Evolutionary conservation across 2,888 invertebrate genomes (phyloP).

Genomic region (Cyaniris semiargus): DNA sequence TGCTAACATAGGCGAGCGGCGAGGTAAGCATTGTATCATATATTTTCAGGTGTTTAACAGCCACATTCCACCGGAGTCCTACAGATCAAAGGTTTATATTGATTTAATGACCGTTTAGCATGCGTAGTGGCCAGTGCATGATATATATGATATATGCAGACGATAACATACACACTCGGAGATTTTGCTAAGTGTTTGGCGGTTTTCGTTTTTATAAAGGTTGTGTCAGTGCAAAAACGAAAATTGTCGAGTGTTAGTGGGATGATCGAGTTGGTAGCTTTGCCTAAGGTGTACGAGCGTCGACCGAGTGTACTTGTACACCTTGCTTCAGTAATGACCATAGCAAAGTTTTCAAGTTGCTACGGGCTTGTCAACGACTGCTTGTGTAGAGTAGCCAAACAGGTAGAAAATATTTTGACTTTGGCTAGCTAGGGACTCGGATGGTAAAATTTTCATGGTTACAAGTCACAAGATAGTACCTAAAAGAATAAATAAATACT

Average conservation of each 20-base stretch:
- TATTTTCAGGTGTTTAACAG: constrained; percentile 95
- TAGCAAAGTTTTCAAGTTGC: too few species aligned
- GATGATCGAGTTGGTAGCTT: neutral
- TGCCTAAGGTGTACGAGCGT: neutral
- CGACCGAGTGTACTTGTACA: neutral
- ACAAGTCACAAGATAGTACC: too few species aligned
- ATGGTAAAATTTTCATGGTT: too few species aligned
- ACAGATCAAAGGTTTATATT: constrained; percentile 94
- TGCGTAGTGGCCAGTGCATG: constrained; percentile 69
- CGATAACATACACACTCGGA: neutral
- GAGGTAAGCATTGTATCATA: constrained; percentile 66
- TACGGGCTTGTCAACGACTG: too few species aligned
- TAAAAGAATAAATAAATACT: too few species aligned
- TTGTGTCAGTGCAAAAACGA: neutral
- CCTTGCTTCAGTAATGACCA: too few species aligned
- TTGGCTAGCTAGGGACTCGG: too few species aligned
- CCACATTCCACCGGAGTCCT: constrained; percentile 96
- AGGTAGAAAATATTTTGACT: too few species aligned
- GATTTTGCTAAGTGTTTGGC: neutral
- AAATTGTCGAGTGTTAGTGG: neutral
- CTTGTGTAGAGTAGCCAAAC: too few species aligned
- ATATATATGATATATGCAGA: constrained; percentile 29
- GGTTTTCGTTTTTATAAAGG: neutral
- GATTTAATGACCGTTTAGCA: constrained; percentile 75
- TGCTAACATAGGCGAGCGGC: constrained; percentile 19